These are phyloP conservation scores for Monopis laevigella DNA, from an alignment of 2,888 invertebrate species.

Conservation along the genomic window DNA sequence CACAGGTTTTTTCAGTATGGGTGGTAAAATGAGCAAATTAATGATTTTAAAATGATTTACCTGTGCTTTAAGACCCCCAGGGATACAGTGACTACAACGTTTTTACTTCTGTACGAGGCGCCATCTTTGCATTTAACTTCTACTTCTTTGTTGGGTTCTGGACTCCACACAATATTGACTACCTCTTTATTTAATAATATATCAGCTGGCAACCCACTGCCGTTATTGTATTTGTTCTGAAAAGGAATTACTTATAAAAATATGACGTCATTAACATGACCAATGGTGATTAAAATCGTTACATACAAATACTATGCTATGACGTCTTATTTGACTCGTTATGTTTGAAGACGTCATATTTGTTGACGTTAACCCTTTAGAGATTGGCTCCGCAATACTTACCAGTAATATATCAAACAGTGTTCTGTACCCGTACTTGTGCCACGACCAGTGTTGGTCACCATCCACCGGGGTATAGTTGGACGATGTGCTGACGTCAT, in stretches of 20 bases:
- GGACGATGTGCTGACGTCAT: constrained; percentile 28
- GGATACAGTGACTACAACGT: constrained; percentile 74
- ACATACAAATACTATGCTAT: no score
- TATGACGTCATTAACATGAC: neutral
- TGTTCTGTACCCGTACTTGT: constrained; percentile 32
- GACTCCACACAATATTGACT: constrained; percentile 31
- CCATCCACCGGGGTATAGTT: constrained; percentile 30
- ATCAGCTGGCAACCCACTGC: constrained; percentile 34
- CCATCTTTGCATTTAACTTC: constrained; percentile 61
- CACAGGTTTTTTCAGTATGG: no score
- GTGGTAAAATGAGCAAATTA: no score
- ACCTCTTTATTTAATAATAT: constrained; percentile 39
- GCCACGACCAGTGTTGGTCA: constrained; percentile 36
- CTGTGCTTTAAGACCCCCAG: constrained; percentile 74
- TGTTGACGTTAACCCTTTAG: no score
- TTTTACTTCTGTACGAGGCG: constrained; percentile 59
- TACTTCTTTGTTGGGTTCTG: constrained; percentile 29
- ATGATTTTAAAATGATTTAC: constrained; percentile 28
- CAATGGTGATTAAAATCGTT: neutral
- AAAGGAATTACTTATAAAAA: constrained; percentile 15
- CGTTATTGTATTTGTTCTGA: constrained; percentile 44
- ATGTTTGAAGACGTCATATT: no score
- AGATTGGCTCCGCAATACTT: constrained; percentile 14
- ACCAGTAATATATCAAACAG: constrained; percentile 35
- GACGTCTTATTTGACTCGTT: no score